Percentiles rank a stretch among this genome's conserved stretches.
phyloP scores from a whole-genome alignment of 2,113 vertebrate species.

The Trochalopteron elliotii region DNA sequence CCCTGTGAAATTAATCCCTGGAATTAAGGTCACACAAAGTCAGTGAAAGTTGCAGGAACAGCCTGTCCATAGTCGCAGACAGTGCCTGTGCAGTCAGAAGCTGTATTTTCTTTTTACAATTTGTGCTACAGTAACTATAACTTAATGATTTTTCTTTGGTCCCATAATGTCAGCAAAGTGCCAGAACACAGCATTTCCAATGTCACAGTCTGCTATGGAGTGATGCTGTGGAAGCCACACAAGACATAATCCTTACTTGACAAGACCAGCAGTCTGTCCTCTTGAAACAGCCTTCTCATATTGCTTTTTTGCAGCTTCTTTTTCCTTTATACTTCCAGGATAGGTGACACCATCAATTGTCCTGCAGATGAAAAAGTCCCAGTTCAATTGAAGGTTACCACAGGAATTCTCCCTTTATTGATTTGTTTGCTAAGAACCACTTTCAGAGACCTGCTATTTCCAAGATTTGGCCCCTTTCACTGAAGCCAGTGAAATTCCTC shows the following conservation, averaged over 20 bases:
- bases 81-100: background rate
- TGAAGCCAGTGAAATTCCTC: background rate
- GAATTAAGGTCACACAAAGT: background rate
- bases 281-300: conserved; percentile 85
- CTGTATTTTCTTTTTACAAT: background rate
- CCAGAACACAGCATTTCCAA: background rate
- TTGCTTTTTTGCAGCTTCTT: conserved; percentile 84
- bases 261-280: conserved; percentile 88
- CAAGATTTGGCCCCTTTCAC: background rate
- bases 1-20: background rate
- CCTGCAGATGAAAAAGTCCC: conserved; percentile 68
- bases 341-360: conserved; percentile 82
- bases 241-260: conserved; percentile 79
- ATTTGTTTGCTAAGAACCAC: background rate
- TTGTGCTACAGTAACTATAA: background rate
- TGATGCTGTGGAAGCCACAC: background rate
- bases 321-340: conserved; percentile 89
- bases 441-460: background rate
- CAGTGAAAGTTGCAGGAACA: background rate
- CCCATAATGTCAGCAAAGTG: background rate
- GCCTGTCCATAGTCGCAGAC: background rate
- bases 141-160: background rate
- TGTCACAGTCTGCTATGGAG: background rate
- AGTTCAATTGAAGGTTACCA: background rate
- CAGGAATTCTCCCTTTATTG: background rate